Base-by-base conservation (phyloP, 2,888 invertebrate genomes). In the Cephalotes varians region DNA sequence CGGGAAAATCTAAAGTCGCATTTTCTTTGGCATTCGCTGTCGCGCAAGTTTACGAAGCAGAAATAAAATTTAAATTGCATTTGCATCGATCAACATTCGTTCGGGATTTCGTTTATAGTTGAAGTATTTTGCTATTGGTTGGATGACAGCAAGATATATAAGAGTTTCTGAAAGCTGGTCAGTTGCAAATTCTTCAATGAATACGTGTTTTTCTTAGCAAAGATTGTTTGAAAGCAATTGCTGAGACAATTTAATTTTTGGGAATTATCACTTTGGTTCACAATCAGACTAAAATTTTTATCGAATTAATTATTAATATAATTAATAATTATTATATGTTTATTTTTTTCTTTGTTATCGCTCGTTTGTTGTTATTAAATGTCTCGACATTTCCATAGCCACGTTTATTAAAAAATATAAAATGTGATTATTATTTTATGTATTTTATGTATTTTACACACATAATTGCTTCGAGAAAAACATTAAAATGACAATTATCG, bases 31-130 rank as follows among this genome's bases (percentile, higher is more conserved):
- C 65, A 49, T 25, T 62, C 47, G 18, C 21, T 37, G 9, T 49
- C 6, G 74, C 31, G 10, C 49, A 21, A 34, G 21, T 74, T 49
- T 25, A 58, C 40, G 15, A 9, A 51, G 49, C 25, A 25, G 25
- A 34, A 62, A 51, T 37, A 44, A 44, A 58, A 56, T 72, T 40
- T 18, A 73, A 73, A 73, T 44, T 34, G 31, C 0, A 47, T 60
- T 34, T 18, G 18, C 18, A 21, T 34, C 47, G 10, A 44, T 40
- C 15, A 44, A 44, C 15, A 9, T 40, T 56, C 12, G n/a, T 21
- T 73, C 15, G 12, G 25, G 25, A 74, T 74, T 4, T 1, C 49
- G 12, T 51, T 58, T 44, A 25, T 40, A 3, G 12, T 1, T 31
- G 10, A 49, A 25, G 12, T 21, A 51, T 25, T 37, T 49, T 25